Evolutionary conservation across 2,113 vertebrate genomes (phyloP).

Genomic region (Melierax canorus): DNA sequence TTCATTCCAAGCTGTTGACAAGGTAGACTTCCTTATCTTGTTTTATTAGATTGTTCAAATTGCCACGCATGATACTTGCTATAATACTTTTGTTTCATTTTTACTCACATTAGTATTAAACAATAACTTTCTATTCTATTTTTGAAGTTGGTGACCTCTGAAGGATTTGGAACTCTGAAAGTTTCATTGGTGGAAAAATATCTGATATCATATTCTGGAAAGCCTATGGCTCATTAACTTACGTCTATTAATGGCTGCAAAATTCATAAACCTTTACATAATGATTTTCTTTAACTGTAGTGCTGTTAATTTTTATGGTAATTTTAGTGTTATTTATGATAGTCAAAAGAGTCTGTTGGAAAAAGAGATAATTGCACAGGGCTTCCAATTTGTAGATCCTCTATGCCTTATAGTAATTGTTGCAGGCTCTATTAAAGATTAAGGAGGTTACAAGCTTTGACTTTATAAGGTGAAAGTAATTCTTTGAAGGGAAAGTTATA

Average conservation of each 20-base stretch:
- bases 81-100: neutral
- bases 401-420: constrained; percentile 15
- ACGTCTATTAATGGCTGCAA: constrained; percentile 52
- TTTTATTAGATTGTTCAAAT: neutral
- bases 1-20: neutral
- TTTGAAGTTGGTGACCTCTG: constrained; percentile 64
- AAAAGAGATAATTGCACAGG: neutral
- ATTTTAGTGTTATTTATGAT: constrained; percentile 60
- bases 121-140: constrained; percentile 29
- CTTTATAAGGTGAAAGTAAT: constrained; percentile 64
- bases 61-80: neutral
- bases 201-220: constrained; percentile 46
- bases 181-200: constrained; percentile 53
- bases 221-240: constrained; percentile 57
- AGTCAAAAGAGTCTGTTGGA: neutral
- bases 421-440: constrained; percentile 52
- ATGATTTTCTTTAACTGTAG: constrained; percentile 66
- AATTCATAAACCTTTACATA: constrained; percentile 72
- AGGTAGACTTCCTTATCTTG: neutral
- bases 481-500: constrained; percentile 43
- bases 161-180: constrained; percentile 55
- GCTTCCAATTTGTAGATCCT: constrained; percentile 12
- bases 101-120: neutral
- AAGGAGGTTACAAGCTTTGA: constrained; percentile 47
- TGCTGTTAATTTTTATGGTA: constrained; percentile 62